Evolutionary conservation across 2,888 invertebrate genomes (phyloP).

Genomic region (Callimorpha dominula): DNA sequence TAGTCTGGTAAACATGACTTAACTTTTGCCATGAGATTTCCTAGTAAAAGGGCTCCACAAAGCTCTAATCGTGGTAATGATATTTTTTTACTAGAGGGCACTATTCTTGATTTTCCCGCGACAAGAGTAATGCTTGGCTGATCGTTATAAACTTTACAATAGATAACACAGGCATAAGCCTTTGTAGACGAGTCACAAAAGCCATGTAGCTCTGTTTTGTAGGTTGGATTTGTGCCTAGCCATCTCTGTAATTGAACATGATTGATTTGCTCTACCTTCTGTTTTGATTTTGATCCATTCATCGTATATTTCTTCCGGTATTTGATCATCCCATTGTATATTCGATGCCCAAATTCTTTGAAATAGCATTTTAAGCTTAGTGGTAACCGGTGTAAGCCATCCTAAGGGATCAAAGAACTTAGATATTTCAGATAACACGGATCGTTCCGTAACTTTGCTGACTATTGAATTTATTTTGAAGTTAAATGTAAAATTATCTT

Average conservation of each 20-base stretch:
- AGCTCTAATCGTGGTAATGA: conserved; percentile 14
- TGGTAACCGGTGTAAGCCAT: conserved; percentile 5
- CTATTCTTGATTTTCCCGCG: conserved; percentile 9
- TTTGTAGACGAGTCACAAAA: conserved; percentile 18
- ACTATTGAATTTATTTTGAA: too few species aligned
- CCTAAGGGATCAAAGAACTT: conserved; percentile 18
- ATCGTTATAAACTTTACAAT: conserved; percentile 4
- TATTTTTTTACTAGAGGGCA: conserved; percentile 1
- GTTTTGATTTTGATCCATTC: not conserved
- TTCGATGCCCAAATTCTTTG: not conserved
- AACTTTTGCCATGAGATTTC: not conserved
- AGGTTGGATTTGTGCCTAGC: not conserved
- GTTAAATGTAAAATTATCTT: too few species aligned
- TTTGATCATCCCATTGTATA: not conserved
- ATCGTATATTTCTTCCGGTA: not conserved
- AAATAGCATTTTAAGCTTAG: not conserved
- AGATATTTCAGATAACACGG: conserved; percentile 11
- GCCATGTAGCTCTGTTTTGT: not conserved
- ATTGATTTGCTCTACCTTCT: not conserved
- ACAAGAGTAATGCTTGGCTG: not conserved
- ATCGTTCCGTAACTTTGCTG: not conserved
- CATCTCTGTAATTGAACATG: not conserved
- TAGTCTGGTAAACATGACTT: too few species aligned
- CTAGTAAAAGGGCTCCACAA: conserved; percentile 1
- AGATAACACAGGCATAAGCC: conserved; percentile 17